Base-by-base conservation (phyloP, 2,888 invertebrate genomes). In the Volucella inflata region DNA sequence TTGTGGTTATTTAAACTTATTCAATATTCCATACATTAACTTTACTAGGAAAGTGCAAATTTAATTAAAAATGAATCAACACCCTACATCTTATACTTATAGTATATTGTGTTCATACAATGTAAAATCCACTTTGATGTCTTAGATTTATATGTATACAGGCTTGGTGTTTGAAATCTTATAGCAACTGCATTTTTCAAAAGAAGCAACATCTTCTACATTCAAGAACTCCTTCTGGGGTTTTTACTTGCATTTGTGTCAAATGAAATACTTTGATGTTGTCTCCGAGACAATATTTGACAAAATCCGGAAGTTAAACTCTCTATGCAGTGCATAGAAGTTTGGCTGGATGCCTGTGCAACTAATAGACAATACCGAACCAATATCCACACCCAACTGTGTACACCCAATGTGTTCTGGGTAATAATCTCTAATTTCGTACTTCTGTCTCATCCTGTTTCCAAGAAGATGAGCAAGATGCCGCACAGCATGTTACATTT, bases 401-500 rank as follows among this genome's bases (percentile, higher is more conserved):
- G 30, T 30, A 78, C 53, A 75, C 62, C 65, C 65, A 60, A 60
- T 42, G 65, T 82, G 76, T 82, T 51, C 21, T 51, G 71, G 64
- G 82, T 62, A 82, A 76, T 77, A 71, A 82, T 82, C 77, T 77
- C 82, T 82, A 77, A 82, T 77, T 82, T 82, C 70, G 17, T 72
- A 82, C 36, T 65, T 16, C 48, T 30, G 50, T 55, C 9, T 0
- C 40, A 53, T 21, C 44, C 51, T 44, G 46, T 70, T 21, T 10
- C 12, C 11, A 46, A 21, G 71, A 46, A 40, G 44, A 65, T 55
- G 51, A 59, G 57, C 55, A 70, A 76, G 21, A 40, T 57, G 10
- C 53, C 11, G 44, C 64, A 70, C 53, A 50, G 48, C 71, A 36
- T 67, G 40, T 65, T 48, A 72, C 40, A 64, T 57, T 53, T 68